Base-by-base conservation (phyloP, 2,113 vertebrate genomes). In the Erythrolamprus reginae region DNA sequence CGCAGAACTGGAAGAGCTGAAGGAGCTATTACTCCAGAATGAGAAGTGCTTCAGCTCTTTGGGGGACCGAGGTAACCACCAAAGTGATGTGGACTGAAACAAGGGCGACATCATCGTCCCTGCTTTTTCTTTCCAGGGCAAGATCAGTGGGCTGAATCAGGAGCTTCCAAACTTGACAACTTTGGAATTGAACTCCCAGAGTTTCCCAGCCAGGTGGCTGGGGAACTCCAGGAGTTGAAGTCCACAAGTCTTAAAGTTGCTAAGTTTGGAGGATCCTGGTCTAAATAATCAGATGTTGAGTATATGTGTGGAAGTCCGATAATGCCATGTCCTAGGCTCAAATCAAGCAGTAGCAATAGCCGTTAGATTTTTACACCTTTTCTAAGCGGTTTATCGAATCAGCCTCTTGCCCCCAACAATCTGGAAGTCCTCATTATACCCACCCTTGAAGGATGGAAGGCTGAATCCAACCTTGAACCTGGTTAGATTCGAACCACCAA, bases 1-100 rank as follows among this genome's bases (percentile, higher is more conserved):
- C 0, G 95, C 98, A 0, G 99, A 99, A 89, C 97, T 99, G 17
- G 96, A 99, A 95, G 99, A 99, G 93, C 97, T 99, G 55, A 97
- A 98, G 88, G 97, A 98, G 94, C 96, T 97, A 2, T 96, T 99
- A 48, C 90, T 98, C 91, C 98, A 98, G 92, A 99, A 97, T 0
- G 98, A 99, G 92, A 97, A 98, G 53, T 97, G 98, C 1, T 98
- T 98, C 21, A 97, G 95, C 24, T 84, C 94, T 85, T 92, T 96
- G 0, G 95, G 95, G 82, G 97, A 97, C 19, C 90, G 96, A 96
- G 97, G 97, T 98, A 96, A 94, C 38, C 0, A 24, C 33, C 13
- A 50, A 65, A 7, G 12, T 52, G 55, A 84, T 24, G 4, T 50
- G 45, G 82, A 42, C 38, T 4, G 23, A 70, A 15, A 5, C n/a